A percentile compares a stretch with the other conserved stretches of the same genome.
Conservation (phyloP, 2,113 vertebrate species). For the Paedocypris sp. region DNA sequence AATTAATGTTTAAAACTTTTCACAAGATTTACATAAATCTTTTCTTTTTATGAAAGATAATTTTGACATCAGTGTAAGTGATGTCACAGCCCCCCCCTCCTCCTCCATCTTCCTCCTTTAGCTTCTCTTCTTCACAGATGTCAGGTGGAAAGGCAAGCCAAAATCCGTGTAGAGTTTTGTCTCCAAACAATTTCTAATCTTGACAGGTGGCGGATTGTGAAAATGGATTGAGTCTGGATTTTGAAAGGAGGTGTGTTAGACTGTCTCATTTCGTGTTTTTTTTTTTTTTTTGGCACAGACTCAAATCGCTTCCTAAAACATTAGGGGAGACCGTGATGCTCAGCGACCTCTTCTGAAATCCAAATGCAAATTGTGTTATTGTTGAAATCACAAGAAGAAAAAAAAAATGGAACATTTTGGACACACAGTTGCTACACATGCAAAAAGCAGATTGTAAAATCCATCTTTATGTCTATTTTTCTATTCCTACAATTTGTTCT, state of each 20-base stretch:
- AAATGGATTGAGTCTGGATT: constrained; percentile 49
- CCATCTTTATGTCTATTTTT: too few relatives aligned
- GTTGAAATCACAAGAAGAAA: too few relatives aligned
- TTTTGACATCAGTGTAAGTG: too few relatives aligned
- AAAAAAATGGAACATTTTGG: too few relatives aligned
- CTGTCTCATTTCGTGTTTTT: constrained; percentile 46
- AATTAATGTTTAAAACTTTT: too few relatives aligned
- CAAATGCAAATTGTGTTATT: constrained; percentile 49
- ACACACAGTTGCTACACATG: too few relatives aligned
- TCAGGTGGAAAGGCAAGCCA: constrained; percentile 26
- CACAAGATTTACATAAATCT: too few relatives aligned
- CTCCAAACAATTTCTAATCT: constrained; percentile 35
- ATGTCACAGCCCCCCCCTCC: not conserved
- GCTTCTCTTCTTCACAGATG: not conserved
- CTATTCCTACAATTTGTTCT: too few relatives aligned
- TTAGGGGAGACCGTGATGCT: constrained; percentile 64
- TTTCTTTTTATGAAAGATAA: too few relatives aligned
- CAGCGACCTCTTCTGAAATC: constrained; percentile 56
- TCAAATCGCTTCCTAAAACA: constrained; percentile 66
- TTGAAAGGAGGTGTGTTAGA: constrained; percentile 45
- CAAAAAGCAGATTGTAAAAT: too few relatives aligned
- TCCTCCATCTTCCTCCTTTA: not conserved
- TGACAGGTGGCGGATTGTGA: constrained; percentile 39
- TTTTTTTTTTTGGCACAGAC: constrained; percentile 55
- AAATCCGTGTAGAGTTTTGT: constrained; percentile 38